phyloP scores from a whole-genome alignment of 2,113 vertebrate genomes.

The Amblyopsis rosae region DNA sequence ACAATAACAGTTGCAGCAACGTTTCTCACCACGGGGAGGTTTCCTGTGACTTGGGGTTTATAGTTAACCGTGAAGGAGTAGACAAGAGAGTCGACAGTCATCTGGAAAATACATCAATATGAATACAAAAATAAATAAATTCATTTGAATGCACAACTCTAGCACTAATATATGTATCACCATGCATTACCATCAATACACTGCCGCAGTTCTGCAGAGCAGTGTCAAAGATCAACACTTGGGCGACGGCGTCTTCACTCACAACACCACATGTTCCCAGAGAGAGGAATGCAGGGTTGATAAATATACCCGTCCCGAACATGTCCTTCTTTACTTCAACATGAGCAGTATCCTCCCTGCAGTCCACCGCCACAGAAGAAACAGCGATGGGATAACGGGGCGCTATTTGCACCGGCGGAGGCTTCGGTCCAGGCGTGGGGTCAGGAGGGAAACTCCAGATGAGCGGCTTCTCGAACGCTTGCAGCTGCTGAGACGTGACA shows the following conservation, averaged over 20 bases:
- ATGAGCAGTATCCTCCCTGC: slow-evolving; percentile 43
- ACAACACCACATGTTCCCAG: slow-evolving; percentile 49
- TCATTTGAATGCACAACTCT: neutral
- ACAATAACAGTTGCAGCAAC: slow-evolving; percentile 53
- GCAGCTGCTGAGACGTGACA: slow-evolving; percentile 36
- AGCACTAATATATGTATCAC: neutral
- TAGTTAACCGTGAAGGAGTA: slow-evolving; percentile 69
- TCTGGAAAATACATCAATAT: slow-evolving; percentile 45
- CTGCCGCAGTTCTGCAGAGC: slow-evolving; percentile 60
- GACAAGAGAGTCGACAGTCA: slow-evolving; percentile 53
- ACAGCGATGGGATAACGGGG: slow-evolving; percentile 38
- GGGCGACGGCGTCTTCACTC: slow-evolving; percentile 5
- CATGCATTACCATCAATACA: slow-evolving; percentile 37
- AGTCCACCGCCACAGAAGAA: slow-evolving; percentile 52
- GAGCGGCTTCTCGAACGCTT: slow-evolving; percentile 45
- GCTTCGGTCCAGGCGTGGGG: neutral
- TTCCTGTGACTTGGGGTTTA: slow-evolving; percentile 22
- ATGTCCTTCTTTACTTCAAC: slow-evolving; percentile 66
- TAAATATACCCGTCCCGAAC: slow-evolving; percentile 54
- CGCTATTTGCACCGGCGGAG: slow-evolving; percentile 5
- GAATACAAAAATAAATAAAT: neutral
- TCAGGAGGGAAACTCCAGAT: slow-evolving; percentile 54
- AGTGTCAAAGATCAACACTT: slow-evolving; percentile 54
- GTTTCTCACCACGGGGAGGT: slow-evolving; percentile 55
- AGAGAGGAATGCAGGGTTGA: slow-evolving; percentile 46